Base-by-base conservation (phyloP, 2,888 invertebrate species). In the Watsonalla cultraria region DNA sequence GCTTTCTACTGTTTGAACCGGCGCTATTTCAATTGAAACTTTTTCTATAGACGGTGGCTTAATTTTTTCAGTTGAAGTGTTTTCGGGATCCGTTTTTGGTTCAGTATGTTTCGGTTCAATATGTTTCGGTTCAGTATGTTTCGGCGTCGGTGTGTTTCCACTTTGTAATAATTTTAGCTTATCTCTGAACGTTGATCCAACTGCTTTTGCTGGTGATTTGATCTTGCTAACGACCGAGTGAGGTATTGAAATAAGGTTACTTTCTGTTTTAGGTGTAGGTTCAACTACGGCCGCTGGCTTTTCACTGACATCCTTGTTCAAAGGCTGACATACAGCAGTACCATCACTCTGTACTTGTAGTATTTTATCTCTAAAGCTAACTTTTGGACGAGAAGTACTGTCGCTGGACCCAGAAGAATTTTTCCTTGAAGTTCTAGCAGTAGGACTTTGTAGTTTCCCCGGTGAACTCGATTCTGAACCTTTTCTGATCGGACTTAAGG, bases 311-410 rank as follows among this genome's bases (percentile, higher is more conserved):
- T 90, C 90, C 75, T 89, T 90, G 60, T 66, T 76, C 1, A 90
- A 72, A 5, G 91, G 91, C 62, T 91, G 90, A 64, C 82, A 84
- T 2, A 90, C 85, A 39, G 90, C 81, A 0, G 89, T 91, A 11
- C 90, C 91, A 59, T 91, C 91, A 60, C 88, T 87, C 65, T 93
- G 92, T 0, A 93, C 84, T 77, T 92, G 92, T 62, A 92, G 85
- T 57, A 93, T 92, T 80, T 91, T 92, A 70, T 93, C 93, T 76
- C 87, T 92, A 70, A 93, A 93, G 64, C 93, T 93, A 47, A 93
- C 93, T 86, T 93, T 93, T 54, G 92, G 92, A 46, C 84, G 78
- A 8, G 86, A 79, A 48, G 84, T 68, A 49, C 88, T 84, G 57
- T 88, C 88, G 66, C 86, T 91, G 15, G 82, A 91, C 37, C 85